Percentiles rank a stretch among this genome's conserved stretches.
Conservation (phyloP, 2,113 vertebrate genomes). For the Conger conger region DNA sequence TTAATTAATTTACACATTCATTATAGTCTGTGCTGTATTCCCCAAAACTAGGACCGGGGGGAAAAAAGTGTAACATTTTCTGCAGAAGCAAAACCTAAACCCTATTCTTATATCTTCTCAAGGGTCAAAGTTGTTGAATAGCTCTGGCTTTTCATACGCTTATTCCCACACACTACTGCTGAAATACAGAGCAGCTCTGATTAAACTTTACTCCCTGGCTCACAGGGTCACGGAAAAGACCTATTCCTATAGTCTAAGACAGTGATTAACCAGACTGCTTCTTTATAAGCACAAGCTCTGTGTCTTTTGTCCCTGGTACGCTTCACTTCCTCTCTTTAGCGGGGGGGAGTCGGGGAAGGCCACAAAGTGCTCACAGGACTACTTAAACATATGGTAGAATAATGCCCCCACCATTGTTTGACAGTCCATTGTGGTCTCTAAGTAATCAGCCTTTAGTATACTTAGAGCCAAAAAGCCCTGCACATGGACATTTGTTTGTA, state of each 20-base stretch:
- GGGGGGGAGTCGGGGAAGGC: constrained; percentile 43
- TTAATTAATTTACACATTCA: background rate
- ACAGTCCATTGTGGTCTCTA: constrained; percentile 53
- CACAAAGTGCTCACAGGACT: constrained; percentile 46
- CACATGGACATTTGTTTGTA: constrained; percentile 54
- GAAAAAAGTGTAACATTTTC: background rate
- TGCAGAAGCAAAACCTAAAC: background rate
- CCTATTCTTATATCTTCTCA: background rate
- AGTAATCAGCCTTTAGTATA: constrained; percentile 61
- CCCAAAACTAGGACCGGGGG: background rate
- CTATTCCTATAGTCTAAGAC: constrained; percentile 69
- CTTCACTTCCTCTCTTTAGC: constrained; percentile 59
- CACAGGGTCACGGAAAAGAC: constrained; percentile 60
- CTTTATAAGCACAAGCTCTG: constrained; percentile 58
- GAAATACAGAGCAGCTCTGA: constrained; percentile 46
- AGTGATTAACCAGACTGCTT: constrained; percentile 61
- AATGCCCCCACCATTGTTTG: constrained; percentile 59
- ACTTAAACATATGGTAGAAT: constrained; percentile 65
- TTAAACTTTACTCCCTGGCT: constrained; percentile 51
- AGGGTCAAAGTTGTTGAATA: background rate
- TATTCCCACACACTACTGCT: constrained; percentile 37
- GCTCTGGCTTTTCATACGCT: constrained; percentile 27
- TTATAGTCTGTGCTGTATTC: background rate
- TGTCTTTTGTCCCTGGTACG: constrained; percentile 62
- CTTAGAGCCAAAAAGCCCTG: constrained; percentile 49